Evolutionary conservation across 2,888 invertebrate species (phyloP).

Genomic region (Cyrtodaria siliqua): DNA sequence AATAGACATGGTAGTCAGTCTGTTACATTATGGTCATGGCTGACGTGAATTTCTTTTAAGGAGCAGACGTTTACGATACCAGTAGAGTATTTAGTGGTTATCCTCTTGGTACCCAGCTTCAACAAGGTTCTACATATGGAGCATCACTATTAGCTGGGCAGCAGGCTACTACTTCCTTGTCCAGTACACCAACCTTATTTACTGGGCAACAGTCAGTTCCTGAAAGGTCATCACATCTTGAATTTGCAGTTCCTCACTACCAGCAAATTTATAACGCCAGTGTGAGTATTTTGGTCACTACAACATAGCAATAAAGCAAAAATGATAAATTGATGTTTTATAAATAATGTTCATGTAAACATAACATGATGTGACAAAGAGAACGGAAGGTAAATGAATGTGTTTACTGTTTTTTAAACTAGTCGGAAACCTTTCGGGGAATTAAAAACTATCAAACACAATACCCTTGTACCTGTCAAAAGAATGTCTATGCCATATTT

Average conservation of each 20-base stretch:
- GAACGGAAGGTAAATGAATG: too few species aligned
- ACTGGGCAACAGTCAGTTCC: constrained; percentile 27
- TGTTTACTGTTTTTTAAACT: too few species aligned
- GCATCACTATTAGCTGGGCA: constrained; percentile 31
- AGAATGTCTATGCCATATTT: too few species aligned
- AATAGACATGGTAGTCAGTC: too few species aligned
- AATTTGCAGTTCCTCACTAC: constrained; percentile 39
- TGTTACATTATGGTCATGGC: too few species aligned
- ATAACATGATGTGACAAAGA: too few species aligned
- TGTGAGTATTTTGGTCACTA: constrained; percentile 29
- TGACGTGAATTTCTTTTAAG: constrained; percentile 3
- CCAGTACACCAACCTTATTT: constrained; percentile 30
- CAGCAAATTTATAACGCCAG: constrained; percentile 28
- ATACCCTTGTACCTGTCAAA: too few species aligned
- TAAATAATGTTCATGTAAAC: too few species aligned
- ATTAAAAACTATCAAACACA: too few species aligned
- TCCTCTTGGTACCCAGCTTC: constrained; percentile 39
- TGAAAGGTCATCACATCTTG: constrained; percentile 24
- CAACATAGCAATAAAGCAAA: too few species aligned
- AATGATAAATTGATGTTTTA: too few species aligned
- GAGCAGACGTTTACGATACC: constrained; percentile 47
- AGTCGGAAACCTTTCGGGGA: too few species aligned
- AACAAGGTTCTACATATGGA: constrained; percentile 24
- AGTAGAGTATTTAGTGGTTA: constrained; percentile 46
- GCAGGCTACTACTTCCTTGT: constrained; percentile 24